A percentile compares a stretch with the other conserved stretches of the same genome.
These are phyloP conservation scores for Heteronetta atricapilla DNA, from an alignment of 2,113 vertebrate genomes.

Conservation along the genomic window DNA sequence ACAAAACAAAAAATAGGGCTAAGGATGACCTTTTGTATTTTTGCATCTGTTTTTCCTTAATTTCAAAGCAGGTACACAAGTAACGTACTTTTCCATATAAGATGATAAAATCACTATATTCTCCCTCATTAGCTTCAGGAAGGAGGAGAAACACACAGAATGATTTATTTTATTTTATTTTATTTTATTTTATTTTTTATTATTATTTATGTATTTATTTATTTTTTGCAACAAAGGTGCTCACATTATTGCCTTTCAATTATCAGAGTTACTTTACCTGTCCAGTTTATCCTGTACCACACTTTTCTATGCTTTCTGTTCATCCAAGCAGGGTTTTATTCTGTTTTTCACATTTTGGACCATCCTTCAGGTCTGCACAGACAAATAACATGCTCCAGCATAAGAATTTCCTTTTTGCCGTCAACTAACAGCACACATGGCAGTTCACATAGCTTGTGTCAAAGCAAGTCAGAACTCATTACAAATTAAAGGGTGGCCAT, in stretches of 20 bases:
- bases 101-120: neutral
- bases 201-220: too few relatives aligned
- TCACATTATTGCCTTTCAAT: neutral
- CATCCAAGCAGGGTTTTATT: neutral
- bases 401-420: conserved; percentile 29
- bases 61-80: neutral
- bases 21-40: neutral
- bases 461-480: conserved; percentile 25
- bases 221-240: neutral
- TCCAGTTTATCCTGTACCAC: neutral
- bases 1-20: neutral
- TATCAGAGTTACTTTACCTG: neutral
- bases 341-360: conserved; percentile 1
- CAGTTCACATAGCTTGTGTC: conserved; percentile 9
- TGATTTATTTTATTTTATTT: neutral
- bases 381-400: neutral
- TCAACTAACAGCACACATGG: conserved; percentile 4
- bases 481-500: conserved; percentile 30
- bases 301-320: neutral
- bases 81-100: neutral
- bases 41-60: neutral
- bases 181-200: neutral
- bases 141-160: neutral
- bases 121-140: neutral
- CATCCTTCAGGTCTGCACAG: neutral